Evolutionary conservation across 2,113 vertebrate species (phyloP).

Genomic region (Otocyon megalotis): DNA sequence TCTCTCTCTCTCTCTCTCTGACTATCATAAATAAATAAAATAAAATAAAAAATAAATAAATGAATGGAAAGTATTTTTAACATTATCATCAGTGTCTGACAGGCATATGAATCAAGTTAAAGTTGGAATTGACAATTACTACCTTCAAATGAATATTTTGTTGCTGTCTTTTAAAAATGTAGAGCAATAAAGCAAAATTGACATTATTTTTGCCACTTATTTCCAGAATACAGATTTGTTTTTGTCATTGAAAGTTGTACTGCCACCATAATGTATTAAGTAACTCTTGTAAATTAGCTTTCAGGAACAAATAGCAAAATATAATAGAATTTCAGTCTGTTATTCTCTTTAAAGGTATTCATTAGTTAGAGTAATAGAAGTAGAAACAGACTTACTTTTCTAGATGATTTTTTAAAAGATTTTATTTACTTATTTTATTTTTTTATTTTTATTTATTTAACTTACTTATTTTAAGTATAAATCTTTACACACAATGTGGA

Average conservation of each 20-base stretch:
- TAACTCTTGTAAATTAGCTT: conserved; percentile 60
- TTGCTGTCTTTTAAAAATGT: not conserved
- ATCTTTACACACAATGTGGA: not conserved
- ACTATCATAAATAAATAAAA: too few species aligned
- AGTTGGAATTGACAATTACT: not conserved
- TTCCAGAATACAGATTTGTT: conserved; percentile 50
- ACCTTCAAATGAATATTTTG: not conserved
- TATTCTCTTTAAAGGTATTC: conserved; percentile 41
- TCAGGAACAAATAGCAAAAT: not conserved
- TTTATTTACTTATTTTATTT: not conserved
- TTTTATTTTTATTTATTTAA: not conserved
- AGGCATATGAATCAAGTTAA: conserved; percentile 1
- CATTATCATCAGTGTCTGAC: not conserved
- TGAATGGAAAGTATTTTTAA: conserved; percentile 35
- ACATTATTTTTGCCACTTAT: conserved; percentile 56
- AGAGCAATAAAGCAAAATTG: not conserved
- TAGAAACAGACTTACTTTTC: not conserved
- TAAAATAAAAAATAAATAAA: too few species aligned
- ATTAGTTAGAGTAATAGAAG: not conserved
- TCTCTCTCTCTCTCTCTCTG: too few species aligned
- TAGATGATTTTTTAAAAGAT: not conserved
- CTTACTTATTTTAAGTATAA: not conserved
- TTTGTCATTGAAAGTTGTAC: conserved; percentile 39
- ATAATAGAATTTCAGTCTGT: not conserved
- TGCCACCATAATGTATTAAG: conserved; percentile 11